A percentile compares a stretch with the other conserved stretches of the same genome.
Conservation (phyloP, 1,140 invertebrate genomes). For the Ceratitis capitata region DNA sequence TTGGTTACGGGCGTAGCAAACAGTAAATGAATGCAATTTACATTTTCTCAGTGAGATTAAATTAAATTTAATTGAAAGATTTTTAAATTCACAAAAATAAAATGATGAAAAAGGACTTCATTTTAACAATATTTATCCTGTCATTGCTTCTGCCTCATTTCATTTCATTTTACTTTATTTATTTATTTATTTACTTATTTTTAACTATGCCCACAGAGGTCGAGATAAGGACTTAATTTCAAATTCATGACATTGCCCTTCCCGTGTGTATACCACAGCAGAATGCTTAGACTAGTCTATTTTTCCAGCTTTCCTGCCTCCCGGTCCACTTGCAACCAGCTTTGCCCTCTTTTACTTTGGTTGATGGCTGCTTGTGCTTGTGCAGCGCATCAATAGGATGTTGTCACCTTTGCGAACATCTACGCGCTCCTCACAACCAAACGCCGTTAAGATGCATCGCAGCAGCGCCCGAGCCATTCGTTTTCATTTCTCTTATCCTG, state of each 20-base stretch:
- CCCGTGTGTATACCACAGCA: background rate
- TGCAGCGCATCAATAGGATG: slow-evolving; percentile 29
- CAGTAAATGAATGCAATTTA: no score
- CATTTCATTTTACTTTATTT: background rate
- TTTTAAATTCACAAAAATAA: no score
- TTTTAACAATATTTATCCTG: background rate
- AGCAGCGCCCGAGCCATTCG: slow-evolving; percentile 10
- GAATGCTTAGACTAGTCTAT: background rate
- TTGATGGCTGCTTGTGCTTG: background rate
- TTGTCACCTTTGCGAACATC: slow-evolving; percentile 18
- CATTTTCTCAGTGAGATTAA: no score
- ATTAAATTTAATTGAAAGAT: no score
- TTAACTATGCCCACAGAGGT: slow-evolving; percentile 34
- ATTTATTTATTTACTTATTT: background rate
- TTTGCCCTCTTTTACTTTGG: no score
- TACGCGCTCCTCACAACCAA: background rate
- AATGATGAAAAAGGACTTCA: background rate
- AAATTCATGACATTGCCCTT: slow-evolving; percentile 35
- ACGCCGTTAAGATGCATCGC: background rate
- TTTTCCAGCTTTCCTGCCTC: background rate
- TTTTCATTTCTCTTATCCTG: slow-evolving; percentile 34
- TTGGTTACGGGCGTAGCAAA: no score
- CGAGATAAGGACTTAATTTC: slow-evolving; percentile 38
- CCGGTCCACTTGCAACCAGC: background rate
- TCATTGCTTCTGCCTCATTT: background rate